phyloP scores from a whole-genome alignment of 2,113 vertebrate species.

The Solea senegalensis region DNA sequence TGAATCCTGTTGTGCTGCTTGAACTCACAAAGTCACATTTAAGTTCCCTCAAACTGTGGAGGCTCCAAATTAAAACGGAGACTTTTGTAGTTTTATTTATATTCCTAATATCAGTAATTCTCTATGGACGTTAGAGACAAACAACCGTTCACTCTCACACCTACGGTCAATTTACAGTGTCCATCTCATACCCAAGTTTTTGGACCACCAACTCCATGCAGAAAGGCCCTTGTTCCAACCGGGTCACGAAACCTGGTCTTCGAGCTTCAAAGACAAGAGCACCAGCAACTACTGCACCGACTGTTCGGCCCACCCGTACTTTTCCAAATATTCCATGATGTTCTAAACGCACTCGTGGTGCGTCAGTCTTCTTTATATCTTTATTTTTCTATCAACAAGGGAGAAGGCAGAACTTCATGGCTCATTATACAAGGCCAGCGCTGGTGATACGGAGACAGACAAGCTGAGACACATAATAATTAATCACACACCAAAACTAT shows the following conservation, averaged over 20 bases:
- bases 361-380: neutral
- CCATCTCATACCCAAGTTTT: no score
- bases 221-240: no score
- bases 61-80: slow-evolving; percentile 6
- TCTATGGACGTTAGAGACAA: neutral
- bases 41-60: neutral
- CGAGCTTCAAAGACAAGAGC: neutral
- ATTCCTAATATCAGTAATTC: slow-evolving; percentile 31
- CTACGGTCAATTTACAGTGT: no score
- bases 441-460: slow-evolving; percentile 4
- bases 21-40: neutral
- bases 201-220: no score
- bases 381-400: neutral
- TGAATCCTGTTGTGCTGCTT: slow-evolving; percentile 7
- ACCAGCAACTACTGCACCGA: neutral
- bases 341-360: neutral
- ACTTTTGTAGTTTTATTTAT: slow-evolving; percentile 22
- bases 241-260: no score
- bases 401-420: neutral
- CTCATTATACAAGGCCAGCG: neutral
- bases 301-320: no score
- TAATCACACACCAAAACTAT: slow-evolving; percentile 35
- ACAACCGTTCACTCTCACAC: no score
- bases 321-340: no score
- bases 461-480: slow-evolving; percentile 33